Evolutionary conservation across 1,140 invertebrate species (phyloP).

Genomic region (Hylaeus anthracinus): DNA sequence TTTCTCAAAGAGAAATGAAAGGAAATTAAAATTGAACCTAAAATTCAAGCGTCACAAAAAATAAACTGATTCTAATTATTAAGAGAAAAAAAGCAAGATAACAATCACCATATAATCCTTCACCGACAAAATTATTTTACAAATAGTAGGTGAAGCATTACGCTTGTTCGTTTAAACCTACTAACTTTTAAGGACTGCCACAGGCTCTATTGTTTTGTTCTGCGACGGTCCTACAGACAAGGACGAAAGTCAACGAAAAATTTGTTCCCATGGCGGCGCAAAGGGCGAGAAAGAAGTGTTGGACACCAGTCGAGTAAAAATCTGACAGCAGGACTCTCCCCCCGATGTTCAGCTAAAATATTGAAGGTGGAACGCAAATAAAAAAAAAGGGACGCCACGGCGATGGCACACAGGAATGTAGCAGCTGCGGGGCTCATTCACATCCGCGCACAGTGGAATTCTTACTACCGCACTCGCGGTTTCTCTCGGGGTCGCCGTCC

Average conservation of each 20-base stretch:
- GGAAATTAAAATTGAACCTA: no score
- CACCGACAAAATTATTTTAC: no score
- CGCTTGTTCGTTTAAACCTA: no score
- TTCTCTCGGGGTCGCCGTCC: conserved; percentile 70
- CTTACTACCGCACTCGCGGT: conserved; percentile 70
- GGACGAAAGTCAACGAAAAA: conserved; percentile 32
- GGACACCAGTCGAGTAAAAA: conserved; percentile 44
- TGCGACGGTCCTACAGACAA: neutral
- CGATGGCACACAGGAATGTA: conserved; percentile 77
- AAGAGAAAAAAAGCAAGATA: no score
- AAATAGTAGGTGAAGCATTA: no score
- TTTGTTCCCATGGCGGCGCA: conserved; percentile 7
- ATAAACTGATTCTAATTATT: no score
- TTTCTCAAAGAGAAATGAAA: no score
- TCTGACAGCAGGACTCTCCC: conserved; percentile 13
- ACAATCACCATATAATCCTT: no score
- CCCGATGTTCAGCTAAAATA: conserved; percentile 50
- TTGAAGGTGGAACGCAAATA: conserved; percentile 60
- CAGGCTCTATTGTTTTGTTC: no score
- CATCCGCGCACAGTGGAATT: conserved; percentile 76
- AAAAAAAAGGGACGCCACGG: conserved; percentile 69
- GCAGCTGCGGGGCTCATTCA: conserved; percentile 80
- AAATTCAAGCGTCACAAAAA: no score
- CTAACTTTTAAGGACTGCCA: no score
- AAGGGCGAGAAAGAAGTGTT: conserved; percentile 8